Evolutionary conservation across 2,113 vertebrate species (phyloP).

Genomic region (Sturnus vulgaris): DNA sequence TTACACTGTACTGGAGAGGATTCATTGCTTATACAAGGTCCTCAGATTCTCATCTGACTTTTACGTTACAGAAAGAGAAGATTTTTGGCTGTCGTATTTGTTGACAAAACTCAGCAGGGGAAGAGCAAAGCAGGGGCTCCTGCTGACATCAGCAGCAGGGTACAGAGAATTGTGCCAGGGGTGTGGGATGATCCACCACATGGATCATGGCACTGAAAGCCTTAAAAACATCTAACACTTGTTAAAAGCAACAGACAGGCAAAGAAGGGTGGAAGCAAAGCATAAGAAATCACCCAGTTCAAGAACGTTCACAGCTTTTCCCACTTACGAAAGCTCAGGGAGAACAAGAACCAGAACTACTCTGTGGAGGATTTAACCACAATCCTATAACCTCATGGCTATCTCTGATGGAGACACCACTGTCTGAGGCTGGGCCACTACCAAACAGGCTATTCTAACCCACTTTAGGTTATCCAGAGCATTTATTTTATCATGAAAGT

Average conservation of each 20-base stretch:
- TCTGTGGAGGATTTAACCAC: not conserved
- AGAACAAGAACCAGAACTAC: not conserved
- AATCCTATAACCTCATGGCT: not conserved
- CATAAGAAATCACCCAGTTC: not conserved
- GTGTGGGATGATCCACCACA: not conserved
- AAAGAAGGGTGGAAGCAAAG: not conserved
- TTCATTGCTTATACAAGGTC: not conserved
- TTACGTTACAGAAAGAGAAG: not conserved
- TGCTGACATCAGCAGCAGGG: not conserved
- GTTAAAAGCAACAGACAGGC: not conserved
- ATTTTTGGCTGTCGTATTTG: not conserved
- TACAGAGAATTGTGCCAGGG: not conserved
- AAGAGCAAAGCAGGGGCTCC: not conserved
- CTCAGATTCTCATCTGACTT: not conserved
- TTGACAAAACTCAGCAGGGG: not conserved
- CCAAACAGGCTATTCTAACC: not conserved
- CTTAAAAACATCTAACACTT: not conserved
- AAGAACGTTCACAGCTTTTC: not conserved
- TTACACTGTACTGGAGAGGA: not conserved
- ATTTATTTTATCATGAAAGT: not conserved
- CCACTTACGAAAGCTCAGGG: not conserved
- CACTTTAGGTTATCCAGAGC: not conserved
- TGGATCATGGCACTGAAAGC: not conserved
- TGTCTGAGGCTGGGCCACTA: not conserved
- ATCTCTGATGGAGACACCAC: not conserved